Evolutionary conservation across 2,888 invertebrate genomes (phyloP).

Genomic region (Eurytoma adleriae): DNA sequence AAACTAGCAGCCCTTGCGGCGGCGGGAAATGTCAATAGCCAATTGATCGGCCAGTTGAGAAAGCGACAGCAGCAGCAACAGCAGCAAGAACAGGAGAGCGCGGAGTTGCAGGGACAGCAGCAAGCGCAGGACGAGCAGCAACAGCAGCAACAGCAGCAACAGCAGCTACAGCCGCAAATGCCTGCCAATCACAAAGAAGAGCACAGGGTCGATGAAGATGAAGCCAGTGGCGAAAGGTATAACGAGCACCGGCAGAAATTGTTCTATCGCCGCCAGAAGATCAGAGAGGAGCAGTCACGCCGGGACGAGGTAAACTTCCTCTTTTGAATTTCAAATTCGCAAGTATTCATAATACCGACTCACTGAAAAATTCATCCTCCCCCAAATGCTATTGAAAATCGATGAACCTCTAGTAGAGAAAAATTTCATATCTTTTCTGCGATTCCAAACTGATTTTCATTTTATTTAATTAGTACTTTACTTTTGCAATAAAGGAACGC

Average conservation of each 20-base stretch:
- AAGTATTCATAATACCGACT: no score
- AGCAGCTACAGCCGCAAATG: constrained; percentile 65
- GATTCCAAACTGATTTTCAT: no score
- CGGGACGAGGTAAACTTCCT: constrained; percentile 34
- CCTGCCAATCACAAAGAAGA: constrained; percentile 62
- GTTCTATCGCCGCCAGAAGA: constrained; percentile 34
- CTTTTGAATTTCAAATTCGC: background rate
- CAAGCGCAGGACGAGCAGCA: constrained; percentile 61
- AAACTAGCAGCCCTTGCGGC: constrained; percentile 80
- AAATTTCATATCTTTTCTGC: no score
- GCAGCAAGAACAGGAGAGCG: constrained; percentile 62
- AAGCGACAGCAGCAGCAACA: constrained; percentile 67
- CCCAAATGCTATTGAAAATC: background rate
- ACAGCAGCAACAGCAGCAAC: constrained; percentile 63
- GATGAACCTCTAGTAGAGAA: no score
- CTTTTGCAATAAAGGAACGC: no score
- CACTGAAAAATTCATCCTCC: no score
- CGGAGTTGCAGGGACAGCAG: constrained; percentile 63
- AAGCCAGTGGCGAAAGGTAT: constrained; percentile 1
- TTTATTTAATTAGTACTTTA: no score
- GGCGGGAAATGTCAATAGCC: constrained; percentile 77
- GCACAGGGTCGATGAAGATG: background rate
- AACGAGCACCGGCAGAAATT: constrained; percentile 34
- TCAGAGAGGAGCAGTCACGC: constrained; percentile 59
- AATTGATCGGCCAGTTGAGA: constrained; percentile 66